Evolutionary conservation across 1,140 invertebrate genomes (phyloP).

Genomic region (Apocrypta bakeri): DNA sequence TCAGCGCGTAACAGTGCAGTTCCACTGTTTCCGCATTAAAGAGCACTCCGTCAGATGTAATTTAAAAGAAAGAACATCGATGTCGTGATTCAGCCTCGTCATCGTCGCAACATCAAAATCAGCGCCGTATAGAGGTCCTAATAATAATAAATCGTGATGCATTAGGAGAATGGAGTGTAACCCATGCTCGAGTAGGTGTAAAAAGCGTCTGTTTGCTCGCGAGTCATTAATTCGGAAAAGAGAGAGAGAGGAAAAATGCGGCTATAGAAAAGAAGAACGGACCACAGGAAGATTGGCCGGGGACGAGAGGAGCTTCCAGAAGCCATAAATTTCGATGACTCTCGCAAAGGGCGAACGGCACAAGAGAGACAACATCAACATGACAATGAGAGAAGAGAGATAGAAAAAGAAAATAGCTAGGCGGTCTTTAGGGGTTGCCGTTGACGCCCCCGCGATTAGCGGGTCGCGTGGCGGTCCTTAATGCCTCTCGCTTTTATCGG

Average conservation of each 20-base stretch:
- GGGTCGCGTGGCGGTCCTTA: slow-evolving; percentile 61
- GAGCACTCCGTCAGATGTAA: too few relatives aligned
- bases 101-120: background rate
- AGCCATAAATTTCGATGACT: slow-evolving; percentile 52
- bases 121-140: too few relatives aligned
- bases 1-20: too few relatives aligned
- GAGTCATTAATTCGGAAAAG: slow-evolving; percentile 41
- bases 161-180: background rate
- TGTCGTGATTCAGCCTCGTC: background rate
- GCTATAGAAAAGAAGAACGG: background rate
- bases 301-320: background rate
- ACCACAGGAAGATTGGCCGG: too few relatives aligned
- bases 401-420: slow-evolving; percentile 65
- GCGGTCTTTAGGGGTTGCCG: slow-evolving; percentile 58
- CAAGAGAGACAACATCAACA: slow-evolving; percentile 38
- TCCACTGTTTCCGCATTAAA: too few relatives aligned
- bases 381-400: slow-evolving; percentile 54
- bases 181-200: background rate
- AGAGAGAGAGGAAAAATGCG: slow-evolving; percentile 10
- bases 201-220: background rate
- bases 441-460: slow-evolving; percentile 68
- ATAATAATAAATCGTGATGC: background rate
- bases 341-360: background rate
- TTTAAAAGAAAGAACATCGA: too few relatives aligned
- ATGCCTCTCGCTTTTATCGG: slow-evolving; percentile 62